phyloP scores from a whole-genome alignment of 1,140 invertebrate genomes.

The Drosophila pseudoananassae region DNA sequence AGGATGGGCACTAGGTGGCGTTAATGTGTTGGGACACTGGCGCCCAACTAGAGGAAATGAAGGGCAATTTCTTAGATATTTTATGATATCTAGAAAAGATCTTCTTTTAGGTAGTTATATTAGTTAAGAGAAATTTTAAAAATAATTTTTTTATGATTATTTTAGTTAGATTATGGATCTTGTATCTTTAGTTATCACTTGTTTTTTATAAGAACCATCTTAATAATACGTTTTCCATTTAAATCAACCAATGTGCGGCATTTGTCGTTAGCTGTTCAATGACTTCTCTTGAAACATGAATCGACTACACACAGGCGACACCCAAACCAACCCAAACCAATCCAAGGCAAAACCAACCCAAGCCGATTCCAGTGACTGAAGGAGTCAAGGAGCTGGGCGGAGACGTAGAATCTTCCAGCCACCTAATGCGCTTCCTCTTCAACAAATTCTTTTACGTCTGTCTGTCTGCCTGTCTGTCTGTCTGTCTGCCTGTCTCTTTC shows the following conservation, averaged over 20 bases:
- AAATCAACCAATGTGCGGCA: constrained; percentile 34
- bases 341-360: constrained; percentile 6
- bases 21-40: constrained; percentile 30
- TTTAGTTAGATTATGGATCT: too few species aligned
- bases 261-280: constrained; percentile 77
- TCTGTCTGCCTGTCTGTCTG: constrained; percentile 46
- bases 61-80: background rate
- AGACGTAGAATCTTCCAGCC: constrained; percentile 46
- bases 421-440: constrained; percentile 81
- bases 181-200: background rate
- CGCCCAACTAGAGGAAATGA: background rate
- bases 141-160: too few species aligned
- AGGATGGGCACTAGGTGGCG: constrained; percentile 23
- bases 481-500: constrained; percentile 19
- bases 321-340: constrained; percentile 31
- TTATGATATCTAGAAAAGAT: background rate
- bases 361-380: constrained; percentile 25
- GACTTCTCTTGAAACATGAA: constrained; percentile 79
- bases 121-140: too few species aligned
- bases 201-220: too few species aligned
- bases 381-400: constrained; percentile 47
- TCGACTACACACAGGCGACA: constrained; percentile 73
- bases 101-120: background rate
- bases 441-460: constrained; percentile 73
- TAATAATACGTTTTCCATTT: background rate